A percentile compares a stretch with the other conserved stretches of the same genome.
Conservation (phyloP, 1,140 invertebrate species). For the Centruroides sculpturatus region DNA sequence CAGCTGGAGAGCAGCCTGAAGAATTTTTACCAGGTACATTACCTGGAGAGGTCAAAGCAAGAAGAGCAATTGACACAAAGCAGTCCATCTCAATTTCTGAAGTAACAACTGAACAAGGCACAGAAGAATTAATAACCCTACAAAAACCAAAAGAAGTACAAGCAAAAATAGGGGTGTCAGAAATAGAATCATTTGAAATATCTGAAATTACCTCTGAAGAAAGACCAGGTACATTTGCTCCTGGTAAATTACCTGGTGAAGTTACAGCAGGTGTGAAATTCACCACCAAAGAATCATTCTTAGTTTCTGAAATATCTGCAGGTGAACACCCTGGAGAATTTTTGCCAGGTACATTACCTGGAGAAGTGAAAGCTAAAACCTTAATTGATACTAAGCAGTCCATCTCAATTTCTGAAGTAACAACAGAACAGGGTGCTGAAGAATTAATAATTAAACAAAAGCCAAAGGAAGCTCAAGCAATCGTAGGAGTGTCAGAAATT, state of each 20-base stretch:
- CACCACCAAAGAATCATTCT: too few relatives aligned
- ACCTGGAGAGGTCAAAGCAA: conserved; percentile 1
- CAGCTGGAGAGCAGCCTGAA: conserved; percentile 1
- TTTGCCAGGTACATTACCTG: conserved; percentile 5
- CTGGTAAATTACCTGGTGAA: conserved; percentile 2
- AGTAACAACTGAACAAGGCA: background rate
- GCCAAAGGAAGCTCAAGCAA: background rate
- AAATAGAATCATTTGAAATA: conserved; percentile 3
- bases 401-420: conserved; percentile 11
- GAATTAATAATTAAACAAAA: too few relatives aligned
- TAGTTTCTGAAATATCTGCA: too few relatives aligned
- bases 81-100: background rate
- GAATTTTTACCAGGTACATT: conserved; percentile 8
- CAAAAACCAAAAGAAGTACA: conserved; percentile 1
- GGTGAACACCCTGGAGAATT: conserved; percentile 1
- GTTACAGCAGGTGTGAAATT: background rate
- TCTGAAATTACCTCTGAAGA: conserved; percentile 7
- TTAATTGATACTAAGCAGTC: conserved; percentile 13
- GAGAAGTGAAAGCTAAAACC: conserved; percentile 8
- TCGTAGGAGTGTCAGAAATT: background rate
- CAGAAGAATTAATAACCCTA: background rate
- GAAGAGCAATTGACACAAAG: background rate
- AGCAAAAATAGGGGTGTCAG: background rate
- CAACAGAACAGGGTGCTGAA: background rate
- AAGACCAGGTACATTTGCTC: conserved; percentile 1